A percentile compares a stretch with the other conserved stretches of the same genome.
phyloP scores from a whole-genome alignment of 1,140 invertebrate genomes.

The Lepidurus arcticus region DNA sequence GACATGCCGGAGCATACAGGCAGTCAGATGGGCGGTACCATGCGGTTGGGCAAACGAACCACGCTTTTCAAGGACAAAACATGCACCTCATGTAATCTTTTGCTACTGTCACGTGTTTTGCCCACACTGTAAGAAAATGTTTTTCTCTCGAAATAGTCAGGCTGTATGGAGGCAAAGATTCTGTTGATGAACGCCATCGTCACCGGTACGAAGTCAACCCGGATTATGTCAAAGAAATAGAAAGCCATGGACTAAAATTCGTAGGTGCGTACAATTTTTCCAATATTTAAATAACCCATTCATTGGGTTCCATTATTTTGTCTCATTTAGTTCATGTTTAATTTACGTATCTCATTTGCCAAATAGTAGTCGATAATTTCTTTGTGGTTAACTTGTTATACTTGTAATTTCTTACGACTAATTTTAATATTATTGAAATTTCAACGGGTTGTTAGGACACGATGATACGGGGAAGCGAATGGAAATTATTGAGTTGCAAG shows the following conservation, averaged over 20 bases:
- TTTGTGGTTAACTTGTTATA: slow-evolving; percentile 16
- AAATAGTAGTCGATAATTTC: slow-evolving; percentile 15
- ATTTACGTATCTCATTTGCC: background rate
- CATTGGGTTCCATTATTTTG: background rate
- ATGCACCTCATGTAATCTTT: slow-evolving; percentile 12
- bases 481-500: slow-evolving; percentile 59
- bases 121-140: background rate
- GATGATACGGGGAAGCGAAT: slow-evolving; percentile 59
- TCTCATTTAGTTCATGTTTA: background rate
- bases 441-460: slow-evolving; percentile 60
- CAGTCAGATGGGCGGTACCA: slow-evolving; percentile 91
- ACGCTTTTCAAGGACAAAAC: slow-evolving; percentile 63
- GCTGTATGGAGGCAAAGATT: slow-evolving; percentile 74
- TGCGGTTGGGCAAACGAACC: slow-evolving; percentile 87
- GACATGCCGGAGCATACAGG: slow-evolving; percentile 98
- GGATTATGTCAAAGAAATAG: slow-evolving; percentile 67
- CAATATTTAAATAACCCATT: background rate
- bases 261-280: slow-evolving; percentile 58
- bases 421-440: slow-evolving; percentile 2
- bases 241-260: slow-evolving; percentile 80
- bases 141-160: slow-evolving; percentile 54
- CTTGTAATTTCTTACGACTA: background rate
- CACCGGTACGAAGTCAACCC: slow-evolving; percentile 96
- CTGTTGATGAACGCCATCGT: slow-evolving; percentile 91
- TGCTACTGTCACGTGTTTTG: background rate